Evolutionary conservation across 1,140 invertebrate species (phyloP), one percentile per base, ranked within the genome.

Genomic region (Formica selysi): DNA sequence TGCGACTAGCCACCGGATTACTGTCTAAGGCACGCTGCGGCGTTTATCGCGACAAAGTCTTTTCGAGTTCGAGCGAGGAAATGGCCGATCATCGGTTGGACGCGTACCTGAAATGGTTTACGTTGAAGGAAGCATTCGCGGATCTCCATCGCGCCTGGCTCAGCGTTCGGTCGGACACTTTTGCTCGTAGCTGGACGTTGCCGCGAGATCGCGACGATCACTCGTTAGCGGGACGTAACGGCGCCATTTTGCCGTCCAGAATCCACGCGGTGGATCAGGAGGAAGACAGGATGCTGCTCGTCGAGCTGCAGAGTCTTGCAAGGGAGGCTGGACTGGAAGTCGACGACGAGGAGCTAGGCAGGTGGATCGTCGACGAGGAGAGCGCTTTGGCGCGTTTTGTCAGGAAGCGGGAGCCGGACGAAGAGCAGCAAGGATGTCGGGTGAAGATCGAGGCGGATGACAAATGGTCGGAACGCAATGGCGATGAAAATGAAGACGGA

Each of bases 121-220:
- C 94, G 0, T 84, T 96, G 41, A 96, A 95, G 74, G 95, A 96
- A 61, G 95, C 95, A 0, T 96, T 96, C 61, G 94, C 94, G 6
- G 92, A 96, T 41, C 88, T 96, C 0, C 95, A 96, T 86, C 90
- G 94, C 32, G 94, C 95, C 0, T 96, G 96, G 95, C 86, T 96
- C 10, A 93, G 90, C 44, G 91, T 96, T 10, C 90, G 95, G 0
- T 94, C 95, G 0, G 95, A 95, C 22, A 95, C 95, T 0, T 96
- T 96, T 64, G 88, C 88, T 16, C 90, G 94, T 8, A 94, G 95
- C 54, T 95, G 95, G 95, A 90, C 91, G 1, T 68, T 92, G 0
- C 71, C 93, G 2, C 90, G 91, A 8, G 92, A 93, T 0, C 89
- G 87, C 79, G 90, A 88, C 44, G 86, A 86, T 2, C 10, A 74